phyloP scores from a whole-genome alignment of 2,888 invertebrate species.

The Craniophora ligustri region DNA sequence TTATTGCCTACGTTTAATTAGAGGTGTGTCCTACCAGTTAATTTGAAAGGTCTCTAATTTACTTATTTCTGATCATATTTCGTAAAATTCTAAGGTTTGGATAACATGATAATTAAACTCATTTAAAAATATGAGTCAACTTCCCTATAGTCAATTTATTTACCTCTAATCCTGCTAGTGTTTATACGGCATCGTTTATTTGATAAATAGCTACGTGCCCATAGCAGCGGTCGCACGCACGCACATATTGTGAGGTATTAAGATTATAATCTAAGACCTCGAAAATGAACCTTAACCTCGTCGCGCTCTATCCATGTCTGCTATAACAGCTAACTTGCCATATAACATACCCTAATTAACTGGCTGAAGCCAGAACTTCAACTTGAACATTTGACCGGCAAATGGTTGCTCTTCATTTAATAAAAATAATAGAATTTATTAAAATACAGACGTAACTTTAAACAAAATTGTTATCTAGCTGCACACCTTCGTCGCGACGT shows the following conservation, averaged over 20 bases:
- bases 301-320: slow-evolving; percentile 24
- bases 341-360: slow-evolving; percentile 41
- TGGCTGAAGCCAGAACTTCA: slow-evolving; percentile 35
- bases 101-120: too few species aligned
- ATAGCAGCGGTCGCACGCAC: slow-evolving; percentile 42
- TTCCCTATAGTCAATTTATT: too few species aligned
- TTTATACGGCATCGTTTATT: slow-evolving; percentile 34
- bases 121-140: too few species aligned
- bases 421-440: slow-evolving; percentile 13
- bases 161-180: too few species aligned
- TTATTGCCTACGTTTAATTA: too few species aligned
- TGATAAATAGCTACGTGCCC: slow-evolving; percentile 37
- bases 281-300: slow-evolving; percentile 25
- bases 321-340: slow-evolving; percentile 35
- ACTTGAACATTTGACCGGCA: slow-evolving; percentile 50
- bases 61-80: too few species aligned
- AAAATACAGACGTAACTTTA: slow-evolving; percentile 10
- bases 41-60: too few species aligned
- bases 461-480: slow-evolving; percentile 27
- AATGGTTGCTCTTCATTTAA: slow-evolving; percentile 30
- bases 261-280: slow-evolving; percentile 44
- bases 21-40: too few species aligned
- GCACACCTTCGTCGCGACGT: slow-evolving; percentile 10
- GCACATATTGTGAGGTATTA: slow-evolving; percentile 30
- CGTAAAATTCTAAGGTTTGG: too few species aligned